Evolutionary conservation across 1,140 invertebrate species (phyloP).

Genomic region (Vollenhovia emeryi): DNA sequence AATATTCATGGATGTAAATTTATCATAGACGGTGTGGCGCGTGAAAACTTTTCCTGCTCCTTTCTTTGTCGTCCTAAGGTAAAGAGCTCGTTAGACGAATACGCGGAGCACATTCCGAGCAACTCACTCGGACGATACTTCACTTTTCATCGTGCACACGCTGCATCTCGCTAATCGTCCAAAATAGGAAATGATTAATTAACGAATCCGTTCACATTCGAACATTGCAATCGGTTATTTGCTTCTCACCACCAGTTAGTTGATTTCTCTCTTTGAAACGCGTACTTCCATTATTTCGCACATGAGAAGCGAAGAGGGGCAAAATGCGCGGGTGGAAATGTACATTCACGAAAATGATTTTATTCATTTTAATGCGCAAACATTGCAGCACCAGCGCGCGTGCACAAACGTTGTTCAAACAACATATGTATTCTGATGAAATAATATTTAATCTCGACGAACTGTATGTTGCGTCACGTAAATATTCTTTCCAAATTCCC

Average conservation of each 20-base stretch:
- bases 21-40: neutral
- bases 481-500: neutral
- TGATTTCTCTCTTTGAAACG: slow-evolving; percentile 5
- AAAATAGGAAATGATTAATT: slow-evolving; percentile 57
- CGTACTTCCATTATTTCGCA: neutral
- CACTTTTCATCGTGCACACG: neutral
- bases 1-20: neutral
- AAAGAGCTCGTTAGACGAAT: neutral
- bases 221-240: neutral
- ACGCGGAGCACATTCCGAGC: neutral
- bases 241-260: neutral
- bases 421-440: neutral
- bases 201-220: slow-evolving; percentile 42
- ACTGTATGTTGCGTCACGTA: neutral
- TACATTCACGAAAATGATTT: neutral
- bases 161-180: neutral
- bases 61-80: neutral
- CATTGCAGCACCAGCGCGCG: neutral
- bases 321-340: neutral
- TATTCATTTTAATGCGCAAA: slow-evolving; percentile 1
- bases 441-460: neutral
- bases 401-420: neutral
- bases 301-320: neutral
- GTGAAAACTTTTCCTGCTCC: neutral
- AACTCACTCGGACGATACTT: neutral